Base-by-base conservation (phyloP, 1,140 invertebrate species). In the Drosophila kikkawai region DNA sequence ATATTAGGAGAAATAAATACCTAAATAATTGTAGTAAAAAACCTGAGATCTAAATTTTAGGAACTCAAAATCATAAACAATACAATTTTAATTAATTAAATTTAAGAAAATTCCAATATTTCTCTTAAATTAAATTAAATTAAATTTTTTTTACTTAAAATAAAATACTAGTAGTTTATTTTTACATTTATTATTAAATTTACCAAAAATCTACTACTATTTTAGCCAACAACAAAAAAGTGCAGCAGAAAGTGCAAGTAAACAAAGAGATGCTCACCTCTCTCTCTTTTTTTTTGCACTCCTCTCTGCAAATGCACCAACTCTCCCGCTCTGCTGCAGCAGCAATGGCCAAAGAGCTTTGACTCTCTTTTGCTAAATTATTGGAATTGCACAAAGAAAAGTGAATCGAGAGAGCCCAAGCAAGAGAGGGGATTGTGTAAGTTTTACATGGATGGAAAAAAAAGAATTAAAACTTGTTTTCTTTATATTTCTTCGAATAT, bases 351-450 rank as follows among this genome's bases (percentile, higher is more conserved):
- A 22, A 63, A 73, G 76, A 78, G 74, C 50, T 48, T 59, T 57
- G n/a, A 17, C 37, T 65, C 53, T 47, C 71, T 58, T 69, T 64
- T 64, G 48, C 57, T 51, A 68, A 87, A 87, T 87, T 78, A 88
- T 84, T 87, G 85, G 69, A 87, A 87, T 87, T 84, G 84, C 84
- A 87, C 84, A 87, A 87, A 87, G 84, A 87, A 87, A 87, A 87
- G 84, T 87, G 84, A 87, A 87, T 87, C 74, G 85, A 67, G 45
- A 71, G 75, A 79, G 83, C 61, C 37, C 64, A 44, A 58, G 61
- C 64, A 22, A 57, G 75, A 75, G 80, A 76, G 67, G 57, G 66
- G 80, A 80, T 87, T 87, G 83, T 87, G 83, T 87, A 88, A 87
- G 83, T 87, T 87, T 86, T 83, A 83, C 79, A 86, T 75, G 45